Evolutionary conservation across 2,113 vertebrate genomes (phyloP).

Genomic region (Micromys minutus): DNA sequence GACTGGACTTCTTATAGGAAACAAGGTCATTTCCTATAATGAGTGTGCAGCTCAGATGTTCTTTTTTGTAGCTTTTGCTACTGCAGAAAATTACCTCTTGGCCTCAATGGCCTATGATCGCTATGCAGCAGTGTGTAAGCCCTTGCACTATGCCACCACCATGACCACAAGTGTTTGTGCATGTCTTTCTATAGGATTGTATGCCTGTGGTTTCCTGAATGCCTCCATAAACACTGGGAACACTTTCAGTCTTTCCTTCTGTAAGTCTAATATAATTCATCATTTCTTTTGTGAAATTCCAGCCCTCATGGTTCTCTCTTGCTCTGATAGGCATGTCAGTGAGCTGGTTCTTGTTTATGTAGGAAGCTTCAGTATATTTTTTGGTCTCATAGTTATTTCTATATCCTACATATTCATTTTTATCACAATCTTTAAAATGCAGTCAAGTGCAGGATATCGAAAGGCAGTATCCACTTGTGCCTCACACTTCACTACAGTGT

Average conservation of each 20-base stretch:
- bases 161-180: background rate
- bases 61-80: no score
- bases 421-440: constrained; percentile 34
- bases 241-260: constrained; percentile 52
- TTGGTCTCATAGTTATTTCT: constrained; percentile 25
- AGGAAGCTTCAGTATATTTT: background rate
- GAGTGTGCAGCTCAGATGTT: no score
- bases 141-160: constrained; percentile 20
- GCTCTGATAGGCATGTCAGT: constrained; percentile 16
- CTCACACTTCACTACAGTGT: background rate
- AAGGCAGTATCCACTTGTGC: constrained; percentile 55
- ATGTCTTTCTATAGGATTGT: background rate
- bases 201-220: constrained; percentile 34
- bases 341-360: constrained; percentile 52
- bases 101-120: no score
- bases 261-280: background rate
- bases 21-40: no score
- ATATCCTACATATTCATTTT: constrained; percentile 45
- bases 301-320: constrained; percentile 52
- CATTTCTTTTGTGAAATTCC: constrained; percentile 63
- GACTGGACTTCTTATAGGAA: no score
- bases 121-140: background rate
- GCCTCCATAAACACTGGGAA: background rate
- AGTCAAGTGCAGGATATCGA: background rate
- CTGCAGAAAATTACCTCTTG: no score